These are phyloP conservation scores for Cataglyphis altisquamis DNA, from an alignment of 2,888 invertebrate species.

Conservation along the genomic window DNA sequence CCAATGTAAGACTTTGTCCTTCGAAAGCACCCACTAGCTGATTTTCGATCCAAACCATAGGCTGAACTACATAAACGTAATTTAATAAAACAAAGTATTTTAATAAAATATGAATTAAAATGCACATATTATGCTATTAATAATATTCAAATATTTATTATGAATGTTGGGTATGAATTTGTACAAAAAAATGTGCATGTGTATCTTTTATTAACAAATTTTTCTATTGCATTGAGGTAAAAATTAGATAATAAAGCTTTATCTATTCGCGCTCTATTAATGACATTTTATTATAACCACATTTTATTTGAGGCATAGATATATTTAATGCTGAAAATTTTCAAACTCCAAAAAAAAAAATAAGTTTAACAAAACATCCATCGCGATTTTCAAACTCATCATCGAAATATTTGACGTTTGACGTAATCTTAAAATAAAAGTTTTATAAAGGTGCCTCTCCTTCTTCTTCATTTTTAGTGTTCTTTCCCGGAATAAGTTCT, in stretches of 20 bases:
- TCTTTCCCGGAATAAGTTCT: not conserved
- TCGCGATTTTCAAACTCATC: conserved; percentile 19
- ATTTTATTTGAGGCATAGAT: not conserved
- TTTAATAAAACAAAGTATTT: not conserved
- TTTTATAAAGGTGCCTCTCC: not conserved
- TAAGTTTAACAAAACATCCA: conserved; percentile 1
- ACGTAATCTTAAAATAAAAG: not conserved
- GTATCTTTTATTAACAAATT: not conserved
- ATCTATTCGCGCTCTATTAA: not conserved
- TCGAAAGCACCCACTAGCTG: conserved; percentile 87
- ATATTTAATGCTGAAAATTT: not conserved
- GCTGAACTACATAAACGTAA: conserved; percentile 85
- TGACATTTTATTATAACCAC: not conserved
- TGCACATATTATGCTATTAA: not conserved
- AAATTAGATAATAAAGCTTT: not conserved
- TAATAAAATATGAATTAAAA: conserved; percentile 18
- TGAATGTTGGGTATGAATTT: not conserved
- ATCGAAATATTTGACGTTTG: conserved; percentile 10
- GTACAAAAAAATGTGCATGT: not conserved
- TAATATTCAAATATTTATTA: not conserved
- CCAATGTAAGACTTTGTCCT: conserved; percentile 86
- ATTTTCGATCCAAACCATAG: conserved; percentile 87
- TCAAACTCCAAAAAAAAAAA: not conserved
- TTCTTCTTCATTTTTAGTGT: conserved; percentile 8
- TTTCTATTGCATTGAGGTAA: not conserved